phyloP scores from a whole-genome alignment of 2,888 invertebrate species.

The Apotomis turbidana region DNA sequence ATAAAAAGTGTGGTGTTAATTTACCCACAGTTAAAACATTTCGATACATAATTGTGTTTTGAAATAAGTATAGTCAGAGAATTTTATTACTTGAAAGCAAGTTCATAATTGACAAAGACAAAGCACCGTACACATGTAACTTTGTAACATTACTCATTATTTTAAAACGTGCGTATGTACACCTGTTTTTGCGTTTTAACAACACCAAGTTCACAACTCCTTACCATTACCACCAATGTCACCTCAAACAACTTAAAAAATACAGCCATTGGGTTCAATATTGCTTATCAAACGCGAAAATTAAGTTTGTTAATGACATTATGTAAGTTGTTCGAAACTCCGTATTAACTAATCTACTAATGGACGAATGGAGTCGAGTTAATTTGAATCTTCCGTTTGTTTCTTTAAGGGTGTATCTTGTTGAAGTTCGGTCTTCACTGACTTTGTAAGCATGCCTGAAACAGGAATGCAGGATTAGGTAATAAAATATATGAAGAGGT shows the following conservation, averaged over 20 bases:
- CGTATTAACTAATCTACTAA: conserved; percentile 70
- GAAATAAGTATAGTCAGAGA: conserved; percentile 9
- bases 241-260: neutral
- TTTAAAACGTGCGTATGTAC: conserved; percentile 45
- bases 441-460: conserved; percentile 1
- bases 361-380: conserved; percentile 53
- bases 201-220: conserved; percentile 32
- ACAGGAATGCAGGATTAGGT: conserved; percentile 21
- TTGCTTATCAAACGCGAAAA: neutral
- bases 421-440: neutral
- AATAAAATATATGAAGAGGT: neutral
- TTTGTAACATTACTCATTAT: conserved; percentile 55
- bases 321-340: conserved; percentile 59
- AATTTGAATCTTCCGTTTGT: conserved; percentile 53
- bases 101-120: conserved; percentile 26
- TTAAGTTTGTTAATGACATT: conserved; percentile 53
- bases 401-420: conserved; percentile 51
- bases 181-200: conserved; percentile 49
- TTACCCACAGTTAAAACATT: too few relatives aligned
- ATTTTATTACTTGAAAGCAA: neutral
- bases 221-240: conserved; percentile 10
- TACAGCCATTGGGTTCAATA: neutral
- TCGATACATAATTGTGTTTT: too few relatives aligned
- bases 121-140: conserved; percentile 44
- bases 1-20: too few relatives aligned